phyloP scores from a whole-genome alignment of 2,797 vertebrate species.

The Champsocephalus gunnari region DNA sequence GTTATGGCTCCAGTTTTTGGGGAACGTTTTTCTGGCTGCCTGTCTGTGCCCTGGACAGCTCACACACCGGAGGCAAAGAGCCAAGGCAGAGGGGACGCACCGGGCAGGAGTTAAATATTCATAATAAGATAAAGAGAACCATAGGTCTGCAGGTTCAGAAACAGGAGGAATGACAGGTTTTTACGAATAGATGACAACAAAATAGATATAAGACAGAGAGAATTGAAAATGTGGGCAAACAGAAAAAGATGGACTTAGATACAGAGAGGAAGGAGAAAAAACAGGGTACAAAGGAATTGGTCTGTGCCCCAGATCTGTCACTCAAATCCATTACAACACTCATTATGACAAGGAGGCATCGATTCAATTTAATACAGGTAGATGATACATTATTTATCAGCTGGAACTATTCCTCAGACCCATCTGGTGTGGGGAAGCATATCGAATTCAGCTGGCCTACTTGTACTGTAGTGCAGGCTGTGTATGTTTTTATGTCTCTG shows the following conservation, averaged over 20 bases:
- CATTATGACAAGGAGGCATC: conserved; percentile 71
- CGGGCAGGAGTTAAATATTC: conserved; percentile 76
- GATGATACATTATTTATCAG: conserved; percentile 75
- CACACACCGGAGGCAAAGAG: conserved; percentile 53
- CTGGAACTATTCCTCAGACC: conserved; percentile 65
- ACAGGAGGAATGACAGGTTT: conserved; percentile 36
- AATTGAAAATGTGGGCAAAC: conserved; percentile 11
- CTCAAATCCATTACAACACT: conserved; percentile 71
- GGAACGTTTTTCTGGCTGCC: conserved; percentile 57
- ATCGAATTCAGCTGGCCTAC: conserved; percentile 69
- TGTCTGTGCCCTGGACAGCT: conserved; percentile 45
- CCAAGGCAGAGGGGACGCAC: conserved; percentile 51
- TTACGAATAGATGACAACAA: conserved; percentile 21
- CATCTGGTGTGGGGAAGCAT: conserved; percentile 66
- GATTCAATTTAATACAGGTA: conserved; percentile 74
- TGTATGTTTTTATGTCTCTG: conserved; percentile 54
- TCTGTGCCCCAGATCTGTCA: conserved; percentile 66
- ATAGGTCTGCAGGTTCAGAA: conserved; percentile 32
- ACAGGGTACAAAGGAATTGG: conserved; percentile 34
- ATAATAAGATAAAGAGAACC: conserved; percentile 56
- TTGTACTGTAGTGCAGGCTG: conserved; percentile 29
- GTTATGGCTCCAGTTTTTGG: conserved; percentile 41
- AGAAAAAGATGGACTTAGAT: conserved; percentile 34
- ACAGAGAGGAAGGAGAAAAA: conserved; percentile 1
- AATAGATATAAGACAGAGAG: conserved; percentile 17